Base-by-base conservation (phyloP, 2,797 vertebrate species). In the Taeniopygia guttata region DNA sequence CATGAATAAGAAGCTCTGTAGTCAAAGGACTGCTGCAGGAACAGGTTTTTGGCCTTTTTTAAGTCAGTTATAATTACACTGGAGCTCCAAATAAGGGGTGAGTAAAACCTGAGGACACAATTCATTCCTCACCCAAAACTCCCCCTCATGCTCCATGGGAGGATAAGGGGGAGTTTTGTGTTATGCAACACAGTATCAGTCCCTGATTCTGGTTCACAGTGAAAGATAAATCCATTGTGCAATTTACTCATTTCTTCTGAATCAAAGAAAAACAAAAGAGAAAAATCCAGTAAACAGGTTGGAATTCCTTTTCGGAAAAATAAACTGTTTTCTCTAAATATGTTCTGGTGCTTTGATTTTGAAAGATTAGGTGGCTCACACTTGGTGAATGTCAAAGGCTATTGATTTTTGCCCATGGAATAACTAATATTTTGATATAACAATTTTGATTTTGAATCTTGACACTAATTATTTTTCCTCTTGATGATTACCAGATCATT, bases 1-100 rank as follows among this genome's bases (percentile, higher is more conserved):
- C 55, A 68, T 62, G 86, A 96, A 91, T 95, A 96, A 91, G 89
- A 84, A 94, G 60, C 38, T 97, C 63, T 89, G 20, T n/a, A 93
- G 82, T 74, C 69, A 90, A 93, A 93, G 67, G 59, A 91, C 49
- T 93, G 81, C 84, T 95, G 79, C 73, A 94, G 73, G 76, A 94
- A 51, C 54, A 84, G 80, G 21, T n/a, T 94, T 96, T 82, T 80
- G 89, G 68, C 80, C 79, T 93, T 93, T 94, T 90, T 83, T 4
- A 62, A 91, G 30, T 92, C 90, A 62, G 84, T 82, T 87, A 81
- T 76, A 91, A 81, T 96, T 94, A 93, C 62, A 89, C 46, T 68
- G 66, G 42, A 42, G 68, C 82, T 94, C 74, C 85, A 94, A 85
- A 80, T 85, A 92, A 87, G 69, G 83, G 69, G 63, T 74, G 89